Conservation (phyloP, 2,113 vertebrate species). For the Phoenicopterus ruber region DNA sequence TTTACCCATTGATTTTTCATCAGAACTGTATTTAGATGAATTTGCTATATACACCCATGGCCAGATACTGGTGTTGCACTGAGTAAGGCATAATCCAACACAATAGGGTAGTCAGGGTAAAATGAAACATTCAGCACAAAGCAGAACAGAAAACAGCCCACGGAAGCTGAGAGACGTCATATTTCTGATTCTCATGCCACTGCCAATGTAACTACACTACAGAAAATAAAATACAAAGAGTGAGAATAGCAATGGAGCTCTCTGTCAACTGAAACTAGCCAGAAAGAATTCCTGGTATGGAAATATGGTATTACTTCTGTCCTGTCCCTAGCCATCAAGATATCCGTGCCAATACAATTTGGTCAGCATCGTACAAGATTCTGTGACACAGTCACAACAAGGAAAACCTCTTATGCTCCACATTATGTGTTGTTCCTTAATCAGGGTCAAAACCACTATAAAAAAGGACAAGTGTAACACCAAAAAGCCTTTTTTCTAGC, state of each 20-base stretch:
- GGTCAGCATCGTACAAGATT: not conserved
- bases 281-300: not conserved
- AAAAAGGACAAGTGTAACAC: not conserved
- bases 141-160: not conserved
- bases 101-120: not conserved
- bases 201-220: not conserved
- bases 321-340: not conserved
- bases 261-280: not conserved
- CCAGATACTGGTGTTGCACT: not conserved
- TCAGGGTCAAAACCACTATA: not conserved
- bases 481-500: not conserved
- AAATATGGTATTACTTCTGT: not conserved
- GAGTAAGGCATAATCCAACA: not conserved
- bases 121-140: not conserved
- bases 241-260: not conserved
- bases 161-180: accelerated
- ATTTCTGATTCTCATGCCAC: not conserved
- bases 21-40: not conserved
- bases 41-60: not conserved
- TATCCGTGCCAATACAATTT: not conserved
- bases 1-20: not conserved
- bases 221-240: not conserved
- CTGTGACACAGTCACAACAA: not conserved
- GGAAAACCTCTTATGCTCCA: not conserved
- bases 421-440: not conserved